Evolutionary conservation across 2,797 vertebrate genomes (phyloP).

Genomic region (Pampus argenteus): DNA sequence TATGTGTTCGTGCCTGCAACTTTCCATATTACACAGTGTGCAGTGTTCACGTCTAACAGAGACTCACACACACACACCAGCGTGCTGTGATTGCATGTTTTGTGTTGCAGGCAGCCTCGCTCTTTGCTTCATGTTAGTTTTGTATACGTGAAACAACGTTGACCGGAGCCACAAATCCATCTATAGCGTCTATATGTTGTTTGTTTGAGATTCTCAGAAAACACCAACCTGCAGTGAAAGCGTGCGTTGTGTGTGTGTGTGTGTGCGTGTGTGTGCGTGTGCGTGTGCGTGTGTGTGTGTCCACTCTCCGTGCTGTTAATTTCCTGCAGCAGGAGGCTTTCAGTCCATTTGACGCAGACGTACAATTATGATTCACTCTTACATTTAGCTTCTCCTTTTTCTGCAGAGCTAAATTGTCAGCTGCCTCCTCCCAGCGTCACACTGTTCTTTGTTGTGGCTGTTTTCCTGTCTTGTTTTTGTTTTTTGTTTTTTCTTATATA

Average conservation of each 20-base stretch:
- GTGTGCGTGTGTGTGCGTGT: not conserved
- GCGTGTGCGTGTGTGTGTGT: not conserved
- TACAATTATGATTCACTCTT: conserved; percentile 63
- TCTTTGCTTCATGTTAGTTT: too few relatives aligned
- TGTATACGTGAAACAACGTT: too few relatives aligned
- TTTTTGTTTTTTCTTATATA: not conserved
- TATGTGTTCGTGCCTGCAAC: too few relatives aligned
- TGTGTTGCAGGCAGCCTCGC: too few relatives aligned
- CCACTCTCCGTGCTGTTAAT: conserved; percentile 36
- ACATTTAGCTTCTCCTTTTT: conserved; percentile 44
- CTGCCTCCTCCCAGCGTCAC: conserved; percentile 18
- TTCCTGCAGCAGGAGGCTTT: conserved; percentile 66
- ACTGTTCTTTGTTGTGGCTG: conserved; percentile 10
- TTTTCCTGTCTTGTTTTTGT: not conserved
- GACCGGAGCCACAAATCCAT: too few relatives aligned
- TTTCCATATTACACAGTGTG: too few relatives aligned
- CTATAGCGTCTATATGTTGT: too few relatives aligned
- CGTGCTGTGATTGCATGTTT: too few relatives aligned
- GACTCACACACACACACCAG: too few relatives aligned
- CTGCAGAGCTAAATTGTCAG: conserved; percentile 24
- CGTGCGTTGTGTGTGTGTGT: conserved; percentile 4
- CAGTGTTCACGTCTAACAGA: too few relatives aligned
- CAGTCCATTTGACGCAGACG: conserved; percentile 61
- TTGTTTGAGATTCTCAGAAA: too few relatives aligned
- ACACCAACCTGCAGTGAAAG: too few relatives aligned